Conservation (phyloP, 2,113 vertebrate genomes). For the Marmota monax region DNA sequence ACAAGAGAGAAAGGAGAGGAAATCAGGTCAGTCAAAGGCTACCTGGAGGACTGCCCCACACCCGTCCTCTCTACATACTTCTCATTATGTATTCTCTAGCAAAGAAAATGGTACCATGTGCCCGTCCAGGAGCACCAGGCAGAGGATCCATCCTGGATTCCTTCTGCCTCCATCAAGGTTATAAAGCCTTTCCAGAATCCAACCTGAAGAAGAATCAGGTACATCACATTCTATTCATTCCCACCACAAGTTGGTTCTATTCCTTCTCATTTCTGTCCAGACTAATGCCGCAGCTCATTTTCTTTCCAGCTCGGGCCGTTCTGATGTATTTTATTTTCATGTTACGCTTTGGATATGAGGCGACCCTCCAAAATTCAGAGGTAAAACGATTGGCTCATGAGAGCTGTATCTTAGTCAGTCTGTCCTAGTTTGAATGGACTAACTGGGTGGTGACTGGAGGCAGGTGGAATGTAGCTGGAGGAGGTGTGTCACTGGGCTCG, state of each 20-base stretch:
- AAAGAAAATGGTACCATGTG: background rate
- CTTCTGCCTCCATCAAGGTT: background rate
- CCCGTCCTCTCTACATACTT: background rate
- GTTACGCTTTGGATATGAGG: no score
- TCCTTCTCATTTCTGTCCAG: background rate
- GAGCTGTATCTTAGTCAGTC: no score
- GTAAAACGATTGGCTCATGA: no score
- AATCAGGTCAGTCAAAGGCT: background rate
- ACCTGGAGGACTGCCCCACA: no score
- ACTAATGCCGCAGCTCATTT: background rate
- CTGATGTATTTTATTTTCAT: background rate
- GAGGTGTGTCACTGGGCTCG: no score
- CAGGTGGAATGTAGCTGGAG: no score
- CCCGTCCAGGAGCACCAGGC: background rate
- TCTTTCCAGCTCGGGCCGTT: background rate
- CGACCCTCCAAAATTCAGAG: no score
- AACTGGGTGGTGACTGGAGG: no score
- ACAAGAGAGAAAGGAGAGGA: background rate
- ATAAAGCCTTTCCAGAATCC: background rate
- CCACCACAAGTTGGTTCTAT: background rate
- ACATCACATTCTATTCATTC: background rate
- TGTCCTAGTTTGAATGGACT: no score
- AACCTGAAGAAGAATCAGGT: background rate
- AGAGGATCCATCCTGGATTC: background rate
- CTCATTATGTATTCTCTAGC: background rate